Conservation (phyloP, 2,113 vertebrate genomes). For the Grammatotria lemairii region DNA sequence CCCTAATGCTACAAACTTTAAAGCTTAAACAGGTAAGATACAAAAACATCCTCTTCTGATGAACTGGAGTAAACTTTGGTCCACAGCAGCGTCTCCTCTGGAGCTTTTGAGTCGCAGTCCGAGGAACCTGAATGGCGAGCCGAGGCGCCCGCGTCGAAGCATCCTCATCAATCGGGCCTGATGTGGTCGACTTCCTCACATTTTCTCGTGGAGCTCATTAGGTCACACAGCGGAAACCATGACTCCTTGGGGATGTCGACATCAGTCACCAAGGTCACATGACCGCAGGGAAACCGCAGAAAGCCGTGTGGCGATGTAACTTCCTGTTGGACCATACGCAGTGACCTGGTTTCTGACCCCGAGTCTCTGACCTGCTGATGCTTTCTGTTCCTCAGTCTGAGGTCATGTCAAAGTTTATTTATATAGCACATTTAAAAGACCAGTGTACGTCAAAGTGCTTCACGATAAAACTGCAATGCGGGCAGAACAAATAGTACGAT, state of each 20-base stretch:
- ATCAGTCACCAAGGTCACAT: not conserved
- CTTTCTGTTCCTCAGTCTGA: not conserved
- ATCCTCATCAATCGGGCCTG: fast-evolving
- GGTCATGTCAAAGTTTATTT: not conserved
- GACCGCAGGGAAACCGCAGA: not conserved
- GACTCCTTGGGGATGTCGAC: not conserved
- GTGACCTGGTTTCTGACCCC: not conserved
- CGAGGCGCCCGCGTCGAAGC: not conserved
- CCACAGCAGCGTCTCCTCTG: not conserved
- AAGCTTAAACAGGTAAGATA: not conserved
- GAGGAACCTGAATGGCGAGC: not conserved
- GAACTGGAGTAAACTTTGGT: not conserved
- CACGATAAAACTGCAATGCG: not conserved
- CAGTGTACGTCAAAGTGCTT: not conserved
- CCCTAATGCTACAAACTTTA: not conserved
- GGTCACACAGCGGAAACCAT: not conserved
- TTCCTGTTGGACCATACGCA: not conserved
- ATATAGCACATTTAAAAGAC: not conserved
- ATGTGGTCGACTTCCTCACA: not conserved
- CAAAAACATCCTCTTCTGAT: not conserved
- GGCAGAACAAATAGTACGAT: not conserved
- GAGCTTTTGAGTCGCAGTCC: not conserved
- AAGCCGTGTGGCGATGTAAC: not conserved
- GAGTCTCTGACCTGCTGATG: not conserved
- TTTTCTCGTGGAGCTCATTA: not conserved